Conservation (phyloP, 2,888 invertebrate species). For the Anorthoa munda region DNA sequence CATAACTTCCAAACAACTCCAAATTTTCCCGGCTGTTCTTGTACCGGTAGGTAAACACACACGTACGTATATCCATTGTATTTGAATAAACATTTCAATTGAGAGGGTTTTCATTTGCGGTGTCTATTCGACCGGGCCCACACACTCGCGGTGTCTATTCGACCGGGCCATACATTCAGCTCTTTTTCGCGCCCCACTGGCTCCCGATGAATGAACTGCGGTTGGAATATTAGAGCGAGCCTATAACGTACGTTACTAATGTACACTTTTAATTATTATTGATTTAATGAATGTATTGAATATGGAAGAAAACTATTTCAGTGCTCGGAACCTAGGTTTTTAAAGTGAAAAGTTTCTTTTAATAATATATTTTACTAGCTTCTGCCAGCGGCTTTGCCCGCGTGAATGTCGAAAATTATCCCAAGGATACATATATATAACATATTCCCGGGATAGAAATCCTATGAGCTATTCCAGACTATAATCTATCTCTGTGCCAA, state of each 20-base stretch:
- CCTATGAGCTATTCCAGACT: too few species aligned
- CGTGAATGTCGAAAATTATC: too few species aligned
- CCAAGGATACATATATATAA: too few species aligned
- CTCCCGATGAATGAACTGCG: constrained; percentile 84
- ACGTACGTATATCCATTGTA: constrained; percentile 76
- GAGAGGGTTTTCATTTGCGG: constrained; percentile 84
- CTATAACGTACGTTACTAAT: constrained; percentile 46
- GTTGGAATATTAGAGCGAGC: constrained; percentile 74
- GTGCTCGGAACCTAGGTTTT: too few species aligned
- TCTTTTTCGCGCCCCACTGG: constrained; percentile 85
- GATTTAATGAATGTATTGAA: constrained; percentile 30
- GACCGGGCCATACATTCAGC: constrained; percentile 83
- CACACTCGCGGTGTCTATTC: constrained; percentile 81
- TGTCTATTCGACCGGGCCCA: constrained; percentile 79
- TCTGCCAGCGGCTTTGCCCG: too few species aligned
- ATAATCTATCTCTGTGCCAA: too few species aligned
- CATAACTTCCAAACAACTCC: constrained; percentile 1
- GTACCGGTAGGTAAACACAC: constrained; percentile 69
- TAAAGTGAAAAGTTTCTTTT: too few species aligned
- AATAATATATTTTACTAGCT: too few species aligned
- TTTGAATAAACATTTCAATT: constrained; percentile 88
- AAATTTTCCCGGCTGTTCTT: constrained; percentile 11
- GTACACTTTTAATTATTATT: constrained; percentile 64
- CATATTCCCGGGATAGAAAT: too few species aligned
- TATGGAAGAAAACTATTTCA: not conserved